Conservation (phyloP, 1,140 invertebrate genomes). For the Coelopa frigida region DNA sequence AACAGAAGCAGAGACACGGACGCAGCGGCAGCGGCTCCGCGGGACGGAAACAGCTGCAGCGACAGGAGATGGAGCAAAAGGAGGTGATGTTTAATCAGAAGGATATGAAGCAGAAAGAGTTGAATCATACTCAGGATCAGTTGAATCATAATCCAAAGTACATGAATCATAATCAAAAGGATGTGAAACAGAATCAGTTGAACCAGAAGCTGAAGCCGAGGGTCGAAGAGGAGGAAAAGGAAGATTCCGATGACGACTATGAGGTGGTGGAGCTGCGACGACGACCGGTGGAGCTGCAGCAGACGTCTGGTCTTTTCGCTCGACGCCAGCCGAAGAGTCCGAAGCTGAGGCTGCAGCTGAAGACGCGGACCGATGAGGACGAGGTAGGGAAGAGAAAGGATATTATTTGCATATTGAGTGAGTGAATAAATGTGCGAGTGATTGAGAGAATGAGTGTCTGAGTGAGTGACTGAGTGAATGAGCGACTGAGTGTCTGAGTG, state of each 20-base stretch:
- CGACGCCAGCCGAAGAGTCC: slow-evolving; percentile 30
- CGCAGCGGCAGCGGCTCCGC: not conserved
- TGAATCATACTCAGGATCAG: too few species aligned
- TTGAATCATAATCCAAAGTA: too few species aligned
- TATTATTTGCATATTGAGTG: not conserved
- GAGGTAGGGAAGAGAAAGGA: slow-evolving; percentile 4
- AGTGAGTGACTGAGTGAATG: too few species aligned
- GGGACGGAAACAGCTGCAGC: not conserved
- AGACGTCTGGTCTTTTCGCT: slow-evolving; percentile 25
- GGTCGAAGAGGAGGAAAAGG: not conserved
- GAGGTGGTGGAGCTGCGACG: slow-evolving; percentile 27
- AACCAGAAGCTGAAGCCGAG: slow-evolving; percentile 18
- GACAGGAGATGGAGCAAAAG: too few species aligned
- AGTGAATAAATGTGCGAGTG: not conserved
- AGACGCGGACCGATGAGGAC: not conserved
- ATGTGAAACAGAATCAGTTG: too few species aligned
- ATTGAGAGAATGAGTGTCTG: slow-evolving; percentile 3
- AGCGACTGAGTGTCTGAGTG: too few species aligned
- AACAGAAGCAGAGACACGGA: slow-evolving; percentile 2
- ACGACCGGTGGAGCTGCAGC: too few species aligned
- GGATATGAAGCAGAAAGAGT: too few species aligned
- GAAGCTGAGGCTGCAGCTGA: slow-evolving; percentile 21
- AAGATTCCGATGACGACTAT: slow-evolving; percentile 12
- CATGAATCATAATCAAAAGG: too few species aligned
- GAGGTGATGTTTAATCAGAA: too few species aligned